A percentile compares a stretch with the other conserved stretches of the same genome.
These are phyloP conservation scores for Neosilurus mollespiculum DNA, from an alignment of 2,797 vertebrate species.

Conservation along the genomic window DNA sequence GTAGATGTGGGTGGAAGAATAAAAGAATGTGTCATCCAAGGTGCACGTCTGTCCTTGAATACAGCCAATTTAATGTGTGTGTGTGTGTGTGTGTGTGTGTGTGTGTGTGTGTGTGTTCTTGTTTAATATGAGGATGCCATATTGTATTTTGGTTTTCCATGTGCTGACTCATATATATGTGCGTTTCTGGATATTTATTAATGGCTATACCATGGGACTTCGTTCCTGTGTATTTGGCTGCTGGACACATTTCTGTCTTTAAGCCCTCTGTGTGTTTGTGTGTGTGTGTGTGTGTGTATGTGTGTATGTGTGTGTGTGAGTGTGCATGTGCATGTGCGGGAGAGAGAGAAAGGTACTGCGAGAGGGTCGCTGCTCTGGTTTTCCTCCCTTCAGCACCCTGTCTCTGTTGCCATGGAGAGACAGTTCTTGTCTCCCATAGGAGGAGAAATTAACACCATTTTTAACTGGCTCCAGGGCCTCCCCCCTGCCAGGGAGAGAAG, in stretches of 20 bases:
- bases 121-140: slow-evolving; percentile 3
- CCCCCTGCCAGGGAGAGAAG: slow-evolving; percentile 59
- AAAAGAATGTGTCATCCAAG: slow-evolving; percentile 18
- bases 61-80: slow-evolving; percentile 2
- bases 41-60: slow-evolving; percentile 19
- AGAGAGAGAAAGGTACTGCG: slow-evolving; percentile 57
- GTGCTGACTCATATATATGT: slow-evolving; percentile 3
- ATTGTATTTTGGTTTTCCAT: background rate
- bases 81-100: background rate
- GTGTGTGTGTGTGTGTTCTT: background rate
- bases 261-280: slow-evolving; percentile 29
- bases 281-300: slow-evolving; percentile 42
- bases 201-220: slow-evolving; percentile 14
- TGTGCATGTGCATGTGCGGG: slow-evolving; percentile 33
- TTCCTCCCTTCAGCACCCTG: slow-evolving; percentile 79
- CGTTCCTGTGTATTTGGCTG: background rate
- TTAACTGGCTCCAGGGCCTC: slow-evolving; percentile 80
- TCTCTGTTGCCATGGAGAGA: slow-evolving; percentile 85
- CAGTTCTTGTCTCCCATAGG: slow-evolving; percentile 81
- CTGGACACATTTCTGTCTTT: slow-evolving; percentile 18
- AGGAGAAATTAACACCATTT: slow-evolving; percentile 85
- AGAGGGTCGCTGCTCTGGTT: slow-evolving; percentile 76
- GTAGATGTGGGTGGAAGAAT: slow-evolving; percentile 20
- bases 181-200: slow-evolving; percentile 36
- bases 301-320: slow-evolving; percentile 28